Conservation (phyloP, 2,113 vertebrate species). For the Syngnathus floridae region DNA sequence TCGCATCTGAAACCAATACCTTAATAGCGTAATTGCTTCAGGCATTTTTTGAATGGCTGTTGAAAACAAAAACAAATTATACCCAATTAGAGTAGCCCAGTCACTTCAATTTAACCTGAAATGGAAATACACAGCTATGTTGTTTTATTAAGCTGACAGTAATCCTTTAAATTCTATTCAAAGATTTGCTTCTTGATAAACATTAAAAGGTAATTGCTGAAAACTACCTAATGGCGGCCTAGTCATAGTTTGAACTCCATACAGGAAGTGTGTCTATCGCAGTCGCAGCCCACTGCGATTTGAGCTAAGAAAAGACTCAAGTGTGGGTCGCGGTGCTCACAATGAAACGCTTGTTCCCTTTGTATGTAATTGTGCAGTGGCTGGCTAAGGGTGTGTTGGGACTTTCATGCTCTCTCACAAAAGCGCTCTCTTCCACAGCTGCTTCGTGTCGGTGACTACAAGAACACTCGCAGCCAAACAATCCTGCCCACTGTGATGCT, state of each 20-base stretch:
- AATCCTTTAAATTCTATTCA: too few relatives aligned
- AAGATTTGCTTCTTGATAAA: too few relatives aligned
- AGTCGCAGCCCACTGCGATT: slow-evolving; percentile 2
- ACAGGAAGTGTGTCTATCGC: not conserved
- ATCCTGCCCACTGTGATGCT: slow-evolving; percentile 24
- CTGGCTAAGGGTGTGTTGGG: not conserved
- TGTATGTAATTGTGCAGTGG: not conserved
- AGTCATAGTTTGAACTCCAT: not conserved
- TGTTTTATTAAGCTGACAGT: too few relatives aligned
- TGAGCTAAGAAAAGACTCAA: slow-evolving; percentile 30
- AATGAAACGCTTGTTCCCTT: slow-evolving; percentile 57
- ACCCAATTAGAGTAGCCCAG: too few relatives aligned
- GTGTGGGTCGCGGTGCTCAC: slow-evolving; percentile 43
- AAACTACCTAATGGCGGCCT: too few relatives aligned
- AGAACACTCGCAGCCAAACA: slow-evolving; percentile 5
- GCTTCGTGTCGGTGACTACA: slow-evolving; percentile 2
- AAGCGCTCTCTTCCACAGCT: not conserved
- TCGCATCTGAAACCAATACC: too few relatives aligned
- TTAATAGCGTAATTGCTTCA: too few relatives aligned
- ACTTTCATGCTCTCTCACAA: not conserved
- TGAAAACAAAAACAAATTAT: too few relatives aligned
- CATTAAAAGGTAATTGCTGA: too few relatives aligned
- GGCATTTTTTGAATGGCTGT: too few relatives aligned
- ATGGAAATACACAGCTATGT: too few relatives aligned
- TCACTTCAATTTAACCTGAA: too few relatives aligned